Percentiles rank a stretch among this genome's conserved stretches.
phyloP scores from a whole-genome alignment of 1,140 invertebrate species.

The Chrysoperla carnea region DNA sequence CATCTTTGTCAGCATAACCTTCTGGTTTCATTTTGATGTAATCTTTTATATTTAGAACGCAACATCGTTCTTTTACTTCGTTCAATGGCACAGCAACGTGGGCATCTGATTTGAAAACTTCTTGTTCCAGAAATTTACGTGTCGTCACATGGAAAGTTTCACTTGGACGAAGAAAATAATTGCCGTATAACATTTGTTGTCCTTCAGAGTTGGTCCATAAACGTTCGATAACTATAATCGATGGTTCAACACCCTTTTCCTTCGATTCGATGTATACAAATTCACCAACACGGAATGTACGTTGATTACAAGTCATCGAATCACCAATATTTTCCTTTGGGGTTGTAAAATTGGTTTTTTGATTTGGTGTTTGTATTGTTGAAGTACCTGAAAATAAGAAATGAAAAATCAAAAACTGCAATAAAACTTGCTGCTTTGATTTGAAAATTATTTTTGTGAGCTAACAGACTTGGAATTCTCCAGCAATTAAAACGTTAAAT shows the following conservation, averaged over 20 bases:
- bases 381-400: too few species aligned
- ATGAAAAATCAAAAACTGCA: too few species aligned
- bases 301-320: slow-evolving; percentile 47
- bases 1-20: slow-evolving; percentile 81
- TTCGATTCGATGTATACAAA: slow-evolving; percentile 78
- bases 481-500: too few species aligned
- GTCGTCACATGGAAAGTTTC: slow-evolving; percentile 94
- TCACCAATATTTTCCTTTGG: slow-evolving; percentile 23
- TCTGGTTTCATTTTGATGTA: slow-evolving; percentile 83
- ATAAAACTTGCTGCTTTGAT: too few species aligned
- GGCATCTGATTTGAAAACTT: slow-evolving; percentile 89
- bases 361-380: neutral
- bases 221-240: slow-evolving; percentile 77
- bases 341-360: slow-evolving; percentile 21
- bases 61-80: slow-evolving; percentile 82
- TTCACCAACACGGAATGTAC: slow-evolving; percentile 65
- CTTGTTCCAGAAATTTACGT: slow-evolving; percentile 88
- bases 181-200: slow-evolving; percentile 79
- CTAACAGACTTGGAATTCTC: too few species aligned
- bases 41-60: slow-evolving; percentile 87
- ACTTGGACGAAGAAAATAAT: slow-evolving; percentile 54
- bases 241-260: slow-evolving; percentile 56
- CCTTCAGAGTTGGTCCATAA: slow-evolving; percentile 69
- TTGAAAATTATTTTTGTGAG: too few species aligned
- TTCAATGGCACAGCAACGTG: slow-evolving; percentile 67